Evolutionary conservation across 2,888 invertebrate species (phyloP), one percentile per base, ranked within the genome.

Genomic region (Nomada lathburiana): DNA sequence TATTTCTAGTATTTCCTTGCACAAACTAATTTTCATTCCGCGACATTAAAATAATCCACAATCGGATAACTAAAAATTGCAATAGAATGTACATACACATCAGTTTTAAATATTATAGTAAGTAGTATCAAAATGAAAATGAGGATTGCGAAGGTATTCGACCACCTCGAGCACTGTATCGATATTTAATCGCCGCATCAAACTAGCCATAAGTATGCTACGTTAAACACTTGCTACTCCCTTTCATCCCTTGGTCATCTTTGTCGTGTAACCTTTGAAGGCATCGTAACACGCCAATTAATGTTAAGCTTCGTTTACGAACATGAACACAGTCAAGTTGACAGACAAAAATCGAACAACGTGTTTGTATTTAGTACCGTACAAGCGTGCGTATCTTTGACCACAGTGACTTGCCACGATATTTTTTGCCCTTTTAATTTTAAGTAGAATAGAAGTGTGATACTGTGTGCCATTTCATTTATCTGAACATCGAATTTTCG

Each of bases 341-440:
- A 55, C 23, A 16, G 53, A 53, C 50, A 70, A 60, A 11, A 63
- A 72, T 63, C 44, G 52, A 72, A 63, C 42, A 63, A 10, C 50
- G 47, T 72, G 63, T 63, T 71, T 71, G 23, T 18, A 7, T 7
- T 29, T 23, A 11, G 23, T 36, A 18, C 20, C 23, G 1, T 42
- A 20, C 71, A 62, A 23, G 62, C 4, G 42, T 44, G 23, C 10
- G 57, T 69, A 9, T n/a, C 59, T 59, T 69, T 29, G 7, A 13
- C 13, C 26, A 59, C 26, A 26, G 68, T 3, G 20, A 42, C 42
- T 53, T 5, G 20, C 5, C 53, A 20, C 53, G 53, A 53, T 20
- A 53, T 20, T 53, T 36, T 1, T 5, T 36, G n/a, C n/a, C 36
- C 36, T 36, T 36, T 36, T 36, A 7, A 36, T 36, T 36, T 36